These are phyloP conservation scores for Euglossa dilemma DNA, from an alignment of 1,140 invertebrate genomes.

Conservation along the genomic window DNA sequence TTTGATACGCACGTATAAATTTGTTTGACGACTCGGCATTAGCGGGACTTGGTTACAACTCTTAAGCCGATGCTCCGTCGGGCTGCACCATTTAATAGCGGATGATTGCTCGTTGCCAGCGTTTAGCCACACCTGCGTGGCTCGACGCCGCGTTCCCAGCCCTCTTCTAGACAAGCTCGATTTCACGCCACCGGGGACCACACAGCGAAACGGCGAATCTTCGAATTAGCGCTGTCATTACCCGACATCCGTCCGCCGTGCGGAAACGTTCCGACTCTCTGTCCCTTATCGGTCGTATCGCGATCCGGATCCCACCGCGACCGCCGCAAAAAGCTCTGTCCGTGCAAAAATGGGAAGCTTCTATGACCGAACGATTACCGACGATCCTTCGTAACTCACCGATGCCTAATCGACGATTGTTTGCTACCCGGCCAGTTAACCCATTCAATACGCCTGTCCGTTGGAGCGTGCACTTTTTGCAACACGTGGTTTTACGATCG, in stretches of 20 bases:
- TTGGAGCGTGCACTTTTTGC: neutral
- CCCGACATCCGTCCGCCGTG: neutral
- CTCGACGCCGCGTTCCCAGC: slow-evolving; percentile 44
- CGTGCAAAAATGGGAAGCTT: neutral
- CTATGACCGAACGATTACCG: neutral
- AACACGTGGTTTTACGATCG: neutral
- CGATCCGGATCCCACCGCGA: too few relatives aligned
- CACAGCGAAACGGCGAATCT: slow-evolving; percentile 27
- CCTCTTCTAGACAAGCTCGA: slow-evolving; percentile 33
- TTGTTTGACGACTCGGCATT: slow-evolving; percentile 28
- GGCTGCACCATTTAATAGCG: slow-evolving; percentile 61
- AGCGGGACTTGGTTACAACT: slow-evolving; percentile 38
- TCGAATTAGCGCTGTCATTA: slow-evolving; percentile 24
- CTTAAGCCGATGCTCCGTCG: slow-evolving; percentile 19
- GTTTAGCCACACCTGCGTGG: slow-evolving; percentile 63
- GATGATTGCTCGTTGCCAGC: slow-evolving; percentile 62
- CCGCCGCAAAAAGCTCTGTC: neutral
- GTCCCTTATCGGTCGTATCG: too few relatives aligned
- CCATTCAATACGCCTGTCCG: neutral
- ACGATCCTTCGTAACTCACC: neutral
- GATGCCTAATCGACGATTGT: neutral
- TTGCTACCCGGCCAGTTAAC: neutral
- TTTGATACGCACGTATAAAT: slow-evolving; percentile 49
- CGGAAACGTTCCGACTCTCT: neutral
- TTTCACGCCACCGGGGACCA: slow-evolving; percentile 49